A percentile compares a stretch with the other conserved stretches of the same genome.
phyloP scores from a whole-genome alignment of 1,140 invertebrate genomes.

The Bombus soroeensis region DNA sequence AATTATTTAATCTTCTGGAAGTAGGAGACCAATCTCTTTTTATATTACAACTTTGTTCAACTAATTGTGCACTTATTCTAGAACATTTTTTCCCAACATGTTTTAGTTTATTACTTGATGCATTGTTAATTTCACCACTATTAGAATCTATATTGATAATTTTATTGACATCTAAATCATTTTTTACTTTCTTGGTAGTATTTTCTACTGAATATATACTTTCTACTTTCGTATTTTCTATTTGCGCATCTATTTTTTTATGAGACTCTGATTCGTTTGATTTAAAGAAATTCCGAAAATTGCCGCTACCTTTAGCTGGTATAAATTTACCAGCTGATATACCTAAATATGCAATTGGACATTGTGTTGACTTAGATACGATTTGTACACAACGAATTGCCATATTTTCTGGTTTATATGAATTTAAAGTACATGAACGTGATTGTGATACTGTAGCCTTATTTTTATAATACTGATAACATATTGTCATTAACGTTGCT shows the following conservation, averaged over 20 bases:
- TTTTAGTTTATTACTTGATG: not conserved
- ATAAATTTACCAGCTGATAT: constrained; percentile 92
- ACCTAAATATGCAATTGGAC: constrained; percentile 88
- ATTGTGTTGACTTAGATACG: constrained; percentile 84
- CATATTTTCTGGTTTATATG: constrained; percentile 85
- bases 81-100: not conserved
- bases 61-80: not conserved
- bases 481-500: constrained; percentile 86
- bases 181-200: not conserved
- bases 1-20: constrained; percentile 45
- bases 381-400: constrained; percentile 84
- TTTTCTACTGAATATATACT: not conserved
- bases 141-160: not conserved
- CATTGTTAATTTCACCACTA: constrained; percentile 4
- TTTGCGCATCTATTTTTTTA: constrained; percentile 5
- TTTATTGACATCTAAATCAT: not conserved
- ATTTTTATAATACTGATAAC: constrained; percentile 85
- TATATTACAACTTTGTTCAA: constrained; percentile 8
- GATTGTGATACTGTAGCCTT: constrained; percentile 85
- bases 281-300: constrained; percentile 86
- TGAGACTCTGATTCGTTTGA: constrained; percentile 49
- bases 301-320: constrained; percentile 84
- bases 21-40: constrained; percentile 34
- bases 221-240: not conserved
- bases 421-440: constrained; percentile 83